Evolutionary conservation across 2,888 invertebrate genomes (phyloP), one percentile per base, ranked within the genome.

Genomic region (Luperina testacea): DNA sequence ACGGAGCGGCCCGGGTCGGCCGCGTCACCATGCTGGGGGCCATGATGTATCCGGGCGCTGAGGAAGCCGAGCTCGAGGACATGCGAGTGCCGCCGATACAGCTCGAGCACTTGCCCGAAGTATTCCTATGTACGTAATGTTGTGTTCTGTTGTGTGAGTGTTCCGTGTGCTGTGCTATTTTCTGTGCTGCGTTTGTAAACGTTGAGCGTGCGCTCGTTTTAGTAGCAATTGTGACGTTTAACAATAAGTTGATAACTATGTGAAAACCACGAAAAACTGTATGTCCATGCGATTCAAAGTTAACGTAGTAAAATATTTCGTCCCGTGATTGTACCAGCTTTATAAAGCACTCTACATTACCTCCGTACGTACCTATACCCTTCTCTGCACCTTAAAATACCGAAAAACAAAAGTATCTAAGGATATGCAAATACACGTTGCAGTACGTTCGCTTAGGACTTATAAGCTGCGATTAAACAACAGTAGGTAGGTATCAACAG

Each of bases 1-100:
- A 89, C 92, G 94, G 89, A 92, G 93, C 93, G 93, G 93, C 89
- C 90, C 92, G 92, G 91, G 94, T 90, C 94, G 95, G 95, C 92
- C 93, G 95, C 91, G 90, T 89, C 87, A 87, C 88, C 87, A 97
- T 97, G 97, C 90, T 97, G 93, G 97, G 97, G 92, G 93, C 97
- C 90, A 97, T 97, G 97, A 97, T 97, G 97, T 97, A 95, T 92
- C 96, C 96, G 87, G 94, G 93, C 87, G 92, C 92, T 85, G 95
- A 96, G 87, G 94, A 94, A 85, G 87, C 92, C 38, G 94, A 94
- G 82, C 93, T 96, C 83, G 95, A 97, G 92, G 97, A 97, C 93
- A 97, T 97, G 96, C 97, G 98, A 92, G 98, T 98, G 89, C 98
- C 98, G 84, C 98, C 98, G 89, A 98, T 98, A 90, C 97, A 98